phyloP scores from a whole-genome alignment of 2,888 invertebrate species.

The Aproaerema taeniolella region DNA sequence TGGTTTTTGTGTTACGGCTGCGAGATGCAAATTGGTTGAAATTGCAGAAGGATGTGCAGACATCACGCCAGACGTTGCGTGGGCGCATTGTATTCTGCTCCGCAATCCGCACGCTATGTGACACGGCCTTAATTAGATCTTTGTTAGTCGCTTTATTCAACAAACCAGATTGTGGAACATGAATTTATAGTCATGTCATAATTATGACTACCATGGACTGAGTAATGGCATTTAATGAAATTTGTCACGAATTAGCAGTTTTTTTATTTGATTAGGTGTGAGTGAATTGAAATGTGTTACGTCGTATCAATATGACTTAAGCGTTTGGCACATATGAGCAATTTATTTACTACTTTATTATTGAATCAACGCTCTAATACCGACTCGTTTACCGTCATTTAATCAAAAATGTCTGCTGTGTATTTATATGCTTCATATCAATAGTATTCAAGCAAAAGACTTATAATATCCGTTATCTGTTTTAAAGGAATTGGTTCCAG shows the following conservation, averaged over 20 bases:
- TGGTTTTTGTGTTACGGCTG: constrained; percentile 38
- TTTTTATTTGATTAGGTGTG: too few relatives aligned
- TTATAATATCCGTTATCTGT: too few relatives aligned
- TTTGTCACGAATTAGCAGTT: constrained; percentile 10
- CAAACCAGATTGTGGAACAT: constrained; percentile 4
- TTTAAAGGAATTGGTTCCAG: too few relatives aligned
- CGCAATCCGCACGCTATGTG: constrained; percentile 40
- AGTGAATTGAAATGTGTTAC: too few relatives aligned
- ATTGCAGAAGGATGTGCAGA: constrained; percentile 51
- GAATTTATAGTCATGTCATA: constrained; percentile 6
- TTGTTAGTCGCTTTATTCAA: constrained; percentile 20
- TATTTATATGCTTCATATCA: too few relatives aligned
- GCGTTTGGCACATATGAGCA: too few relatives aligned
- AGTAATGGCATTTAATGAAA: constrained; percentile 5
- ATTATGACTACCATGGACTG: not conserved
- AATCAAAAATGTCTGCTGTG: too few relatives aligned
- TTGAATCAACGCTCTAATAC: too few relatives aligned
- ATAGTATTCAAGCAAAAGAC: too few relatives aligned
- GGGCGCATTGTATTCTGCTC: constrained; percentile 67
- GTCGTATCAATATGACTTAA: too few relatives aligned
- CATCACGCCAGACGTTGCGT: constrained; percentile 63
- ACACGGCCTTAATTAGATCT: constrained; percentile 46
- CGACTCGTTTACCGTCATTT: too few relatives aligned
- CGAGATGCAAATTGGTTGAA: constrained; percentile 63
- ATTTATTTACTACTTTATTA: too few relatives aligned